Evolutionary conservation across 2,797 vertebrate species (phyloP), one percentile per base, ranked within the genome.

Genomic region (Pempheris klunzingeri): DNA sequence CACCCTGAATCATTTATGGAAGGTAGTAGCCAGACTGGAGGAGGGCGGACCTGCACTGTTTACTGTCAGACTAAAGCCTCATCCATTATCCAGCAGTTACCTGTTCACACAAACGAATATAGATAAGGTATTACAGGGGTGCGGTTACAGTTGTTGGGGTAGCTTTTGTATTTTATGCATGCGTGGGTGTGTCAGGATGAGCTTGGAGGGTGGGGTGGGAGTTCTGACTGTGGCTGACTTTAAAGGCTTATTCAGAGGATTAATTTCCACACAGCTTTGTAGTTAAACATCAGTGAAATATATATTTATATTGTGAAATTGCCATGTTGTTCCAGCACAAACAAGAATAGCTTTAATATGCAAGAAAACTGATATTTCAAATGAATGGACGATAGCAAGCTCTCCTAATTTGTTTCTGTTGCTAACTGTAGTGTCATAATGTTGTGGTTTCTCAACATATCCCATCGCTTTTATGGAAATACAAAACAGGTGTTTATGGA

Each of bases 1-100:
- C 88, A 81, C 39, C 50, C 54, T 93, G 78, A 88, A 93, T 93
- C 59, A 93, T 93, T 93, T 83, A 94, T 90, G 53, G 71, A 82
- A 69, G 34, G 49, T 69, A 71, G 83, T 76, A 67, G 77, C 44
- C 26, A 68, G 58, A 77, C 70, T 26, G 64, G 64, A 67, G 74
- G 66, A 79, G 71, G 65, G 30, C 75, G 67, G 77, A 82, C 58
- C 68, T 73, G 75, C 41, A 65, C 77, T 66, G 22, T 80, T 90
- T 68, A 61, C 66, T 30, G 14, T 74, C 49, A 77, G 67, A 71
- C 65, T 71, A 81, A 81, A 75, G 32, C 63, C 80, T 90, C 85
- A 90, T 90, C 54, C 73, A 83, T 91, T 88, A 88, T 92, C 82
- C 71, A 89, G 74, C 88, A 57, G 81, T 87, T 80, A 73, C 64